phyloP scores from a whole-genome alignment of 2,797 vertebrate genomes.

The Enteromius mattozi region DNA sequence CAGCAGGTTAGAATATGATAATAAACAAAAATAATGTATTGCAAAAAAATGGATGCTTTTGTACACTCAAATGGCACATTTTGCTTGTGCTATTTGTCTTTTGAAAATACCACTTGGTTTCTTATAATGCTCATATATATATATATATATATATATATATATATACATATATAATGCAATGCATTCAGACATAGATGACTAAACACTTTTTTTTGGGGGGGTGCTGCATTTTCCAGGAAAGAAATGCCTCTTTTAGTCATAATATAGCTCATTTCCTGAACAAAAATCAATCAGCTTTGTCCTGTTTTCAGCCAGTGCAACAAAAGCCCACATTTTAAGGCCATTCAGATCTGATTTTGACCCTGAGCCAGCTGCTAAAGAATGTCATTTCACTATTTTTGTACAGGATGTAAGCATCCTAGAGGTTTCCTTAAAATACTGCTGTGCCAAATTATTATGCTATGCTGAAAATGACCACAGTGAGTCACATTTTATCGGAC shows the following conservation, averaged over 20 bases:
- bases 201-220: neutral
- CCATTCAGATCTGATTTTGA: neutral
- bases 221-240: neutral
- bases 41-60: neutral
- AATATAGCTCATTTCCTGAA: neutral
- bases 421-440: slow-evolving; percentile 4
- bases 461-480: neutral
- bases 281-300: neutral
- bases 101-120: neutral
- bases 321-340: neutral
- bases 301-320: neutral
- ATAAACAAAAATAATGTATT: neutral
- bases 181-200: neutral
- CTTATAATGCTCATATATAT: neutral
- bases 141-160: no score
- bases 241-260: neutral
- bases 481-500: neutral
- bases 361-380: neutral
- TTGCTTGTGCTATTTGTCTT: neutral
- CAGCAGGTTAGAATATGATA: neutral
- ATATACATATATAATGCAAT: neutral
- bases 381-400: neutral
- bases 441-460: neutral
- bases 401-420: neutral
- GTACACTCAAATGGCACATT: neutral